Conservation (phyloP, 92 coral and sea anemone species). For the Muricea muricata region DNA sequence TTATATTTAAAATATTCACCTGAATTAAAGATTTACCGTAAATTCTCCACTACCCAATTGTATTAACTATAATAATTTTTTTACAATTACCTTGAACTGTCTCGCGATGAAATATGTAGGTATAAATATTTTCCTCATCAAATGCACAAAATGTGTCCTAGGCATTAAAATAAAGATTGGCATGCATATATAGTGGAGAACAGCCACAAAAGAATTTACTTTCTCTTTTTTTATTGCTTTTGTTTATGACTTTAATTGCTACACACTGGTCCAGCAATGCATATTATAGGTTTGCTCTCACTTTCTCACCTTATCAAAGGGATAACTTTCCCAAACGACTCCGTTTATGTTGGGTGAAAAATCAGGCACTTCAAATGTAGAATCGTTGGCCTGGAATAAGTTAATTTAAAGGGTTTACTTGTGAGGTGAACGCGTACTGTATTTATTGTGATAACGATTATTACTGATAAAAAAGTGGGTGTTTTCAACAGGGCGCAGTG, state of each 20-base stretch:
- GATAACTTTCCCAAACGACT: conserved; percentile 96
- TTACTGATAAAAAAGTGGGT: no score
- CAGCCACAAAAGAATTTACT: no score
- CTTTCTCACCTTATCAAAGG: conserved; percentile 85
- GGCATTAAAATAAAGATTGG: neutral
- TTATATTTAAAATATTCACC: neutral
- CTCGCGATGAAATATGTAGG: conserved; percentile 92
- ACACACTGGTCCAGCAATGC: no score
- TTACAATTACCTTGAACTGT: conserved; percentile 73
- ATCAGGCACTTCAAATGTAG: conserved; percentile 96
- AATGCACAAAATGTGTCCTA: conserved; percentile 95
- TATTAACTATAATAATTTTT: no score
- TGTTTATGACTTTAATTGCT: no score
- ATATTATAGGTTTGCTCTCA: no score
- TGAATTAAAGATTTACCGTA: neutral
- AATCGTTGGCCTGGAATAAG: conserved; percentile 84
- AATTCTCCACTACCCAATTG: no score
- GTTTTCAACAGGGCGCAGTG: no score
- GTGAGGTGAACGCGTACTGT: neutral
- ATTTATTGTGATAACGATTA: no score
- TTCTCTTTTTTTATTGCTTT: no score
- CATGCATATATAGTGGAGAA: neutral
- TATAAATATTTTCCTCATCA: conserved; percentile 94
- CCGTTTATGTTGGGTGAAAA: conserved; percentile 95
- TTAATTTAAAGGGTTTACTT: neutral